Base-by-base conservation (phyloP, 2,797 vertebrate genomes). In the Arctocebus calabarensis region DNA sequence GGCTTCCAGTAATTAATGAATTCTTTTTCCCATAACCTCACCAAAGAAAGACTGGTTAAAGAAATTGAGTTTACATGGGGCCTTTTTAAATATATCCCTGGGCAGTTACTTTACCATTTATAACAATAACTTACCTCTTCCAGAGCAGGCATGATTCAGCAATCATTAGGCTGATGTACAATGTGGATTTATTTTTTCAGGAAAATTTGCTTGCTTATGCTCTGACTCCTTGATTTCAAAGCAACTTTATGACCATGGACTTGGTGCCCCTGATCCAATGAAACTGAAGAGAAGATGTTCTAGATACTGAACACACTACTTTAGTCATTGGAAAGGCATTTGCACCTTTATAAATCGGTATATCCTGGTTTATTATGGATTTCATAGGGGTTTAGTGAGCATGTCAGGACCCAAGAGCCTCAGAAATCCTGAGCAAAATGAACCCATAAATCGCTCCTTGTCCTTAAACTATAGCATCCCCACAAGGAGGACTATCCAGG, bases 181-280 rank as follows among this genome's bases (percentile, higher is more conserved):
- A 70, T 27, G 17, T 29, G 16, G 11, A 34, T 62, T 5, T n/a
- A 52, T 68, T 96, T 82, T 83, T 83, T 83, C 52, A 94, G 48
- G 7, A 91, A 34, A 85, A 45, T 55, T 32, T 79, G 11, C 32
- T 79, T 79, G 13, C 23, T 43, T 87, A 87, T 84, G 25, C 74
- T 90, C 48, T 83, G 27, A 88, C 43, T 64, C n/a, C 52, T 23
- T 17, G 52, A 91, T 66, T 93, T 73, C 64, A 88, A 84, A 93
- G 84, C 45, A 86, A 79, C 45, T 86, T 86, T 77, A 87, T n/a
- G n/a, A 90, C 25, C 12, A 37, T 68, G 61, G 64, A 73, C 37
- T 27, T 74, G 25, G 19, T 64, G 16, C 45, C 14, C 19, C 74
- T 57, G 27, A 64, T 9, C 61, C 16, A 12, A 52, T 4, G 34